phyloP scores from a whole-genome alignment of 2,113 vertebrate species.

The Salvelinus fontinalis region DNA sequence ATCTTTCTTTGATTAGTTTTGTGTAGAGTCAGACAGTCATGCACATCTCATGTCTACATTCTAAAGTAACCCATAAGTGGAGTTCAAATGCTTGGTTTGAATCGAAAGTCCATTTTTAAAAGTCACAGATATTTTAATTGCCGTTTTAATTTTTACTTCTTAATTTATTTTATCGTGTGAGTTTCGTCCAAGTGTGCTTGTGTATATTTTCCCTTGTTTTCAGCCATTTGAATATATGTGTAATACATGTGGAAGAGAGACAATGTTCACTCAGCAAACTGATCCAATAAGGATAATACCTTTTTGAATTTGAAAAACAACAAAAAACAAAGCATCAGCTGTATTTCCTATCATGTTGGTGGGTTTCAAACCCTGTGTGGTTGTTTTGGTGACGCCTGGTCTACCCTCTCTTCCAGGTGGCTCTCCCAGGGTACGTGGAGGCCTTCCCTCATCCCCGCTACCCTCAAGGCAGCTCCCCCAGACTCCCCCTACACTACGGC shows the following conservation, averaged over 20 bases:
- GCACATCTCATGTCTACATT: slow-evolving; percentile 32
- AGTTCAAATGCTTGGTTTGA: slow-evolving; percentile 51
- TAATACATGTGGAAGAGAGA: slow-evolving; percentile 32
- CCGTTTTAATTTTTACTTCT: background rate
- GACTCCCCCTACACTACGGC: slow-evolving; percentile 87
- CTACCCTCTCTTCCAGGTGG: slow-evolving; percentile 76
- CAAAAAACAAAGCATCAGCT: background rate
- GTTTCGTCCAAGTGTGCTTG: slow-evolving; percentile 27
- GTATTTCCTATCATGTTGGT: slow-evolving; percentile 15
- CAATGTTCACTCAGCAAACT: slow-evolving; percentile 36
- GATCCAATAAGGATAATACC: slow-evolving; percentile 9
- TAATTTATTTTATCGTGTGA: slow-evolving; percentile 19
- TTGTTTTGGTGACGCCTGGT: background rate
- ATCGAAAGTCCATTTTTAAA: slow-evolving; percentile 25
- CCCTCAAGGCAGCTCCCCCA: slow-evolving; percentile 82
- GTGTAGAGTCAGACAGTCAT: slow-evolving; percentile 7
- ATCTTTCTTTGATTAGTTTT: slow-evolving; percentile 34
- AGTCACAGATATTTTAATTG: slow-evolving; percentile 18
- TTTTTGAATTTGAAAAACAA: background rate
- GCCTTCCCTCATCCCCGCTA: slow-evolving; percentile 91
- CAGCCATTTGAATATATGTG: slow-evolving; percentile 30
- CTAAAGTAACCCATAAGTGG: slow-evolving; percentile 27
- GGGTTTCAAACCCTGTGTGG: background rate
- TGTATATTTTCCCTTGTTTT: slow-evolving; percentile 26
- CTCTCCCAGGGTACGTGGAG: slow-evolving; percentile 93